phyloP scores from a whole-genome alignment of 2,888 invertebrate genomes.

The Torymus tubicola region DNA sequence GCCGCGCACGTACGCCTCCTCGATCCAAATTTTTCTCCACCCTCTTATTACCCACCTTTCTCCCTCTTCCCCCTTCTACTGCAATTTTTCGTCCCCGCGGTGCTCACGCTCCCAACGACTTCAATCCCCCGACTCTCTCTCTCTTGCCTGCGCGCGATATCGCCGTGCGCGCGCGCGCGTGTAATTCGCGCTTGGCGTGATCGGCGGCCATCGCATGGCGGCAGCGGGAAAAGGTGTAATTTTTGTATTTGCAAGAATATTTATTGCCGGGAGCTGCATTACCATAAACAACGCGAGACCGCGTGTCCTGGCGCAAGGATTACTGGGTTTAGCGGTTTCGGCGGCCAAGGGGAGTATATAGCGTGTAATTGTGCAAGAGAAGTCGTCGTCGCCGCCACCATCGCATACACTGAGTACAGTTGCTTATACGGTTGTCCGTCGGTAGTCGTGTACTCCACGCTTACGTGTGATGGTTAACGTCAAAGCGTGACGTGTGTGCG shows the following conservation, averaged over 20 bases:
- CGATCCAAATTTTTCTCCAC: conserved; percentile 49
- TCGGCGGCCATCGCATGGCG: conserved; percentile 68
- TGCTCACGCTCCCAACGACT: neutral
- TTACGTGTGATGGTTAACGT: conserved; percentile 52
- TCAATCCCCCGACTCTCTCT: conserved; percentile 12
- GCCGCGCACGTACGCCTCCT: neutral
- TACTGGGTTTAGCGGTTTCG: conserved; percentile 67
- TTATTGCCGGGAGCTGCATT: conserved; percentile 72
- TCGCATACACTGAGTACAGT: no score
- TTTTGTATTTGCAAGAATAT: conserved; percentile 74
- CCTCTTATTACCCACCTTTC: conserved; percentile 42
- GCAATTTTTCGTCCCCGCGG: conserved; percentile 42
- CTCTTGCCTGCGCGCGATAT: conserved; percentile 23
- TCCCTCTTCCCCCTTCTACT: neutral
- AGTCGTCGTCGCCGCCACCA: no score
- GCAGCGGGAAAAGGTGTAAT: conserved; percentile 66
- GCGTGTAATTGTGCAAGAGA: conserved; percentile 61
- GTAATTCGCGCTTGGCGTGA: conserved; percentile 66
- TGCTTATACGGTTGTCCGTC: no score
- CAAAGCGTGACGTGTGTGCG: conserved; percentile 40
- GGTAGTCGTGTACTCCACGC: no score
- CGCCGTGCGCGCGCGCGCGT: conserved; percentile 17
- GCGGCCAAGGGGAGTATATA: conserved; percentile 60
- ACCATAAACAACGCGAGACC: conserved; percentile 71
- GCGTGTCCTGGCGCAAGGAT: conserved; percentile 68